Conservation (phyloP, 2,797 vertebrate genomes). For the Melanotaenia trifasciata region DNA sequence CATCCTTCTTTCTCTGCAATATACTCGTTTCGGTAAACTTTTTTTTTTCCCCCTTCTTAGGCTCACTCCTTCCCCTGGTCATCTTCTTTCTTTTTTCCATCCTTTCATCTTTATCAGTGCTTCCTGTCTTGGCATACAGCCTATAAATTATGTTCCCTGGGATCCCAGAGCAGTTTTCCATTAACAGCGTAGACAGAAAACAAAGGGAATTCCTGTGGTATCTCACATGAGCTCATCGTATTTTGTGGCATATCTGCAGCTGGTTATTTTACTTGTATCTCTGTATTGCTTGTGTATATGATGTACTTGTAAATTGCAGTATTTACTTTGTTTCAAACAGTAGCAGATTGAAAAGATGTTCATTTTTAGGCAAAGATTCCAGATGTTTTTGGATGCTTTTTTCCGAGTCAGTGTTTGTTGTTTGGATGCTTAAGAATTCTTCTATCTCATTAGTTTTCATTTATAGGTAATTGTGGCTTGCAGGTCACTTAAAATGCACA, state of each 20-base stretch:
- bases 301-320: background rate
- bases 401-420: background rate
- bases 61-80: conserved; percentile 7
- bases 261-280: conserved; percentile 14
- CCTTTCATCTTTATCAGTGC: conserved; percentile 35
- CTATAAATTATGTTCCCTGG: conserved; percentile 18
- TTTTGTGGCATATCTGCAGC: conserved; percentile 37
- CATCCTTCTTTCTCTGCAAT: conserved; percentile 22
- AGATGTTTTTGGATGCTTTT: conserved; percentile 1
- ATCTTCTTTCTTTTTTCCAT: conserved; percentile 9
- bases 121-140: conserved; percentile 33
- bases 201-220: conserved; percentile 42
- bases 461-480: conserved; percentile 7
- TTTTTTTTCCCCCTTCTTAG: background rate
- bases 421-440: background rate
- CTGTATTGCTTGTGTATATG: background rate
- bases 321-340: background rate
- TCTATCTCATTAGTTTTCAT: background rate
- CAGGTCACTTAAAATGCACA: background rate
- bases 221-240: conserved; percentile 56
- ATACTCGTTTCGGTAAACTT: background rate
- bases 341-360: background rate
- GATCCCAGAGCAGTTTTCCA: conserved; percentile 47
- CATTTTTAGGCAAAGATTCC: background rate
- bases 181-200: conserved; percentile 39